Percentiles rank a stretch among this genome's conserved stretches.
phyloP scores from a whole-genome alignment of 2,113 vertebrate genomes.

The Bubalus kerabau region DNA sequence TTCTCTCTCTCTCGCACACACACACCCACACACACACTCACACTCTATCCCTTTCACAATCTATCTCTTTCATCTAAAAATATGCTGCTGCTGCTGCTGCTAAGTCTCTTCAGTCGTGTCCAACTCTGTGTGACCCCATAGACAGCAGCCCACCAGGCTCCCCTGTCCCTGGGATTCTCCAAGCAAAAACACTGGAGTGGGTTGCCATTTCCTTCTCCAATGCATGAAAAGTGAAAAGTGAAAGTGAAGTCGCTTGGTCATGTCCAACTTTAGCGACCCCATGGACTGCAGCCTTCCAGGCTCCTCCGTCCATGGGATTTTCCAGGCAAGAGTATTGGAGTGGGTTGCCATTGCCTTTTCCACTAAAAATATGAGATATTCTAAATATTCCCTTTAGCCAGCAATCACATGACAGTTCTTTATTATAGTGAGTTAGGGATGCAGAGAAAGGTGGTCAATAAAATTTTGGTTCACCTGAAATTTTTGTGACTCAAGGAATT shows the following conservation, averaged over 20 bases:
- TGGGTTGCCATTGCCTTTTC: not conserved
- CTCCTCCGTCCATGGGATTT: not conserved
- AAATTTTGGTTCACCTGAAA: not conserved
- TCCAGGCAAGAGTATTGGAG: not conserved
- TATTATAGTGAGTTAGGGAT: not conserved
- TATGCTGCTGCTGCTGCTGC: not conserved
- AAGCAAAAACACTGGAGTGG: not conserved
- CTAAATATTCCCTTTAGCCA: not conserved
- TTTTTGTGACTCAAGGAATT: not conserved
- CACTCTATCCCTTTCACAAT: not conserved
- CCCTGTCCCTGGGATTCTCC: not conserved
- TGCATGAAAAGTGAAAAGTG: not conserved
- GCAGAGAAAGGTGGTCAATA: not conserved
- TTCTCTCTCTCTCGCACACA: not conserved
- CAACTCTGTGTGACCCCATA: not conserved
- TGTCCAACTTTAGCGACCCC: fast-evolving
- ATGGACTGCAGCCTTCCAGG: not conserved
- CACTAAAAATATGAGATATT: not conserved
- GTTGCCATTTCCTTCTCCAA: not conserved
- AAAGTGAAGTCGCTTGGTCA: not conserved
- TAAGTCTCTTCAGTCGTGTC: not conserved
- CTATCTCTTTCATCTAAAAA: not conserved
- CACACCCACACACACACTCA: not conserved
- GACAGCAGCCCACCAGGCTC: not conserved
- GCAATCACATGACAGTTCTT: not conserved